Conservation (phyloP, 2,797 vertebrate species). For the Lacerta viridis region DNA sequence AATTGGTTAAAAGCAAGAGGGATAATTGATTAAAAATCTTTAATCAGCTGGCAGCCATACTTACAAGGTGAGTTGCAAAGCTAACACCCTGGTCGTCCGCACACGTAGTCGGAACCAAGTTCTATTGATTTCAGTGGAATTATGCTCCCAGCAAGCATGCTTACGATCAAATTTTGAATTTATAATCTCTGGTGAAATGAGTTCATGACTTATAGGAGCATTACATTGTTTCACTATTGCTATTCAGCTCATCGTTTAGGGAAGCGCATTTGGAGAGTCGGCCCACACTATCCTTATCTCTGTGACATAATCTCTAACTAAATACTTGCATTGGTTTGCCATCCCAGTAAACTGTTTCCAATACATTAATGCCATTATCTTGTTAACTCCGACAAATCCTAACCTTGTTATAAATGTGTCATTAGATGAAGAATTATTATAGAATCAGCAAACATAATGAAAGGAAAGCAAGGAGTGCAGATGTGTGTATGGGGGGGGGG, state of each 20-base stretch:
- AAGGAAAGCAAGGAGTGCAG: conserved; percentile 31
- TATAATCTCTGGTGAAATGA: conserved; percentile 50
- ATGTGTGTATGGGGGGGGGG: not conserved
- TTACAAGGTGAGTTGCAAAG: conserved; percentile 46
- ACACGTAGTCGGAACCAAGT: not conserved
- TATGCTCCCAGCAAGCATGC: not conserved
- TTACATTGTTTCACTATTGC: conserved; percentile 26
- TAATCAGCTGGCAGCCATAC: conserved; percentile 20
- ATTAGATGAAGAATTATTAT: conserved; percentile 28
- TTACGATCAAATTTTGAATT: conserved; percentile 23
- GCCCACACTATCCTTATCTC: not conserved
- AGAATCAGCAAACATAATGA: conserved; percentile 41
- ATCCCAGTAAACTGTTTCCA: conserved; percentile 33
- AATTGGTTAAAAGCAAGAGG: conserved; percentile 47
- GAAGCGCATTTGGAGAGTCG: not conserved
- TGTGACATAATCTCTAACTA: conserved; percentile 35
- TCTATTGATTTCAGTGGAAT: conserved; percentile 20
- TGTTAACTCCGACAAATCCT: conserved; percentile 33
- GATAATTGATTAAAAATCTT: conserved; percentile 49
- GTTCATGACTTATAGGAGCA: conserved; percentile 33
- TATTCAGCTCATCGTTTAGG: conserved; percentile 41
- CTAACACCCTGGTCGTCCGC: not conserved
- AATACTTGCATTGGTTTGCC: conserved; percentile 31
- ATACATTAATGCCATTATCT: conserved; percentile 27
- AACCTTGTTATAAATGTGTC: conserved; percentile 46